Percentiles rank a stretch among this genome's conserved stretches.
These are phyloP conservation scores for Timema cristinae DNA, from an alignment of 2,888 invertebrate genomes.

Conservation along the genomic window DNA sequence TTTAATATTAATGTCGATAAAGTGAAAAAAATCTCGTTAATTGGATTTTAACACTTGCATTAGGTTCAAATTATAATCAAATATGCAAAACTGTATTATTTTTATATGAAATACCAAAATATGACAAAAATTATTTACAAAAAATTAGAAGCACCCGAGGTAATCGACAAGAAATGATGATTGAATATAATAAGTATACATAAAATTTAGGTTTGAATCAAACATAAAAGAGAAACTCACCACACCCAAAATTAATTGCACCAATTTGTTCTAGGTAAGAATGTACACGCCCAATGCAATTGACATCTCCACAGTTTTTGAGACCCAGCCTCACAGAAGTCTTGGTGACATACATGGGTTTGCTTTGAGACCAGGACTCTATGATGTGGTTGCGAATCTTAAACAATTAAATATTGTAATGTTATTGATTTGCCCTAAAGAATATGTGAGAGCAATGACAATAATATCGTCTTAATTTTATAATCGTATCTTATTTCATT, in stretches of 20 bases:
- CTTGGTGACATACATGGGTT: conserved; percentile 56
- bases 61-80: no score
- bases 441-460: no score
- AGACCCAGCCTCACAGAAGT: conserved; percentile 54
- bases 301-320: conserved; percentile 59
- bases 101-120: no score
- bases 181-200: not conserved
- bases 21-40: no score
- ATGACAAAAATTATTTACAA: not conserved
- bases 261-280: conserved; percentile 58
- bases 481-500: no score
- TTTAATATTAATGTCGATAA: no score
- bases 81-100: no score
- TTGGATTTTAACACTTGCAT: no score
- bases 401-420: conserved; percentile 23
- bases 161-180: not conserved
- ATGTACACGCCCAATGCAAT: conserved; percentile 57
- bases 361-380: conserved; percentile 50
- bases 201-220: conserved; percentile 24
- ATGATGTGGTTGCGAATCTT: conserved; percentile 57
- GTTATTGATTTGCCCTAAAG: no score
- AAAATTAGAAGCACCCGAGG: conserved; percentile 32
- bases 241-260: conserved; percentile 60
- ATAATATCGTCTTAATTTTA: no score
- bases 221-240: conserved; percentile 41